These are phyloP conservation scores for Perizoma affinitatum DNA, from an alignment of 2,888 invertebrate genomes.

Conservation along the genomic window DNA sequence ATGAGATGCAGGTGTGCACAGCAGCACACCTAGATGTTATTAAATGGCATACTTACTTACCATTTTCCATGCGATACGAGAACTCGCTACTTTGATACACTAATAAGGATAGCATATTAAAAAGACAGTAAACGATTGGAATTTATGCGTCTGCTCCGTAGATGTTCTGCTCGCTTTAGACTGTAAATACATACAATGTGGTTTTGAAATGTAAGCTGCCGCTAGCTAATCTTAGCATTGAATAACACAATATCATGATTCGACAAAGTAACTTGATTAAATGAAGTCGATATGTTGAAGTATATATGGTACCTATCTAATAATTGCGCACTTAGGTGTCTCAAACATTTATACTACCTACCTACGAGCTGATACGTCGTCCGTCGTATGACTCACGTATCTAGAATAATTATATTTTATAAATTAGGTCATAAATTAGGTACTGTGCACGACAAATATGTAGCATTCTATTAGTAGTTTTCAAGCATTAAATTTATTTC, in stretches of 20 bases:
- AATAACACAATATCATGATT: conserved; percentile 16
- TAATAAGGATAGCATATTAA: conserved; percentile 4
- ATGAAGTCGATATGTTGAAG: conserved; percentile 8
- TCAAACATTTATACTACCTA: conserved; percentile 31
- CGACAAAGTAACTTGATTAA: conserved; percentile 11
- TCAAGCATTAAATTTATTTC: no score
- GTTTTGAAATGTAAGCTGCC: conserved; percentile 2
- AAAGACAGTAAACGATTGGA: conserved; percentile 4
- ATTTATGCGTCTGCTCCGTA: conserved; percentile 4
- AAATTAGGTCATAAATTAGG: conserved; percentile 21
- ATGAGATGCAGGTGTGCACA: conserved; percentile 51
- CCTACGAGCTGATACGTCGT: conserved; percentile 18
- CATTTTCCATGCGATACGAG: conserved; percentile 39
- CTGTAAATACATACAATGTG: conserved; percentile 1
- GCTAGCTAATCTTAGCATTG: conserved; percentile 10
- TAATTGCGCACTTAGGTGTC: conserved; percentile 45
- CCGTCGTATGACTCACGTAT: conserved; percentile 46
- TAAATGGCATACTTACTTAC: conserved; percentile 39
- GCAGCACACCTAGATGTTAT: conserved; percentile 45
- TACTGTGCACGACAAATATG: conserved; percentile 3
- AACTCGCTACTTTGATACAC: conserved; percentile 20
- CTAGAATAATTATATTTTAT: conserved; percentile 49
- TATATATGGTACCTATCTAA: conserved; percentile 13
- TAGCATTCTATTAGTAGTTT: no score
- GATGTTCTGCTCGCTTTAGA: conserved; percentile 8